Percentiles rank a stretch among this genome's conserved stretches.
Evolutionary conservation across 2,113 vertebrate species (phyloP).

Genomic region (Mirza zaza): DNA sequence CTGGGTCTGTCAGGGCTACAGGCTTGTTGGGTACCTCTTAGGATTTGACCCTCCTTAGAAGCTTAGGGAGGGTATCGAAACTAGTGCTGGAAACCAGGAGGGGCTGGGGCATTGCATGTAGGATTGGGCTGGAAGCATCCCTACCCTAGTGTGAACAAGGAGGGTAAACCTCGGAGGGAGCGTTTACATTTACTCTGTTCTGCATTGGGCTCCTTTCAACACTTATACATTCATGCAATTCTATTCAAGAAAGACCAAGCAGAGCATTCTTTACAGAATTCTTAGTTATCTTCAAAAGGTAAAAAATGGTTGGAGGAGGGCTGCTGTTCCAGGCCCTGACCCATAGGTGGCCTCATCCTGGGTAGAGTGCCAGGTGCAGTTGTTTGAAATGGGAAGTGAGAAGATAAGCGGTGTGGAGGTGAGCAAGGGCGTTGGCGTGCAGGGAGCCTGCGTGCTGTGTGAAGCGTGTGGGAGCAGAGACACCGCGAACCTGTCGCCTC

Average conservation of each 20-base stretch:
- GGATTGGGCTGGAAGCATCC: not conserved
- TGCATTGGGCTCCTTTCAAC: not conserved
- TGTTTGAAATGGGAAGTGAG: not conserved
- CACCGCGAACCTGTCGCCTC: not conserved
- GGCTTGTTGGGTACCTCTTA: too few relatives aligned
- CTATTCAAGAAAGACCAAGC: not conserved
- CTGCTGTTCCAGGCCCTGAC: not conserved
- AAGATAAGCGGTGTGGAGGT: fast-evolving
- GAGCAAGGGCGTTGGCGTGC: not conserved
- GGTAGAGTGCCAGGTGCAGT: not conserved
- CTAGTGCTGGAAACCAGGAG: not conserved
- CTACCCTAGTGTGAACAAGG: not conserved
- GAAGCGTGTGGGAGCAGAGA: not conserved
- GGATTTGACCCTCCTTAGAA: not conserved
- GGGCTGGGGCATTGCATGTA: not conserved
- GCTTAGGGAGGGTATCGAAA: not conserved
- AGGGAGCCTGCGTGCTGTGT: not conserved
- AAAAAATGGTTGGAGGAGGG: not conserved
- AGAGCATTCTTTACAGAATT: not conserved
- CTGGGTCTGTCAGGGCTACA: not conserved
- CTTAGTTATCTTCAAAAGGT: not conserved
- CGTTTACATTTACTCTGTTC: not conserved
- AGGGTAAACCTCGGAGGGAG: not conserved
- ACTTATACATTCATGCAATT: not conserved
- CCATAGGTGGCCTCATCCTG: not conserved